phyloP scores from a whole-genome alignment of 1,140 invertebrate species.

The Tetragonula clypearis region DNA sequence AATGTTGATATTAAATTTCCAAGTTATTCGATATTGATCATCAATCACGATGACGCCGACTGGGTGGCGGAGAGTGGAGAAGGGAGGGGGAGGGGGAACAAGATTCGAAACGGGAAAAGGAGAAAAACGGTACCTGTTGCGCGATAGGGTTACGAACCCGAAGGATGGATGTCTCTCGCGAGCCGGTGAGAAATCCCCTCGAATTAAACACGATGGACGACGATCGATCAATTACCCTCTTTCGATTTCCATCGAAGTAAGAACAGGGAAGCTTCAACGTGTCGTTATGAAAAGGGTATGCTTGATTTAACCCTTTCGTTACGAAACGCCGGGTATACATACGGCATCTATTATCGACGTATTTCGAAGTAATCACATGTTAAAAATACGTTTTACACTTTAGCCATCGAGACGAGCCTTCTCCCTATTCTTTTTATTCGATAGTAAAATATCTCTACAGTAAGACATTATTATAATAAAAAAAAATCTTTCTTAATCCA shows the following conservation, averaged over 20 bases:
- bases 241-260: not conserved
- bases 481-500: too few species aligned
- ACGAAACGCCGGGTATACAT: too few species aligned
- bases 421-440: too few species aligned
- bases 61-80: too few species aligned
- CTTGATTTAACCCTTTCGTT: not conserved
- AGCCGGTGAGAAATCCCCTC: not conserved
- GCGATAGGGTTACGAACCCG: slow-evolving; percentile 40
- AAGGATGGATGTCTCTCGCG: slow-evolving; percentile 32
- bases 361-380: too few species aligned
- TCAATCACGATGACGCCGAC: slow-evolving; percentile 43
- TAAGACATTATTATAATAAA: too few species aligned
- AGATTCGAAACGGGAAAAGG: slow-evolving; percentile 41
- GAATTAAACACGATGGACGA: not conserved
- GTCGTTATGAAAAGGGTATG: too few species aligned
- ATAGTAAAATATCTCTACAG: too few species aligned
- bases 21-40: slow-evolving; percentile 48
- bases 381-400: too few species aligned
- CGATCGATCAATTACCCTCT: not conserved
- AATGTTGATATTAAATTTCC: slow-evolving; percentile 43
- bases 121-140: slow-evolving; percentile 61
- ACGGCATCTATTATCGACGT: too few species aligned
- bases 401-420: too few species aligned
- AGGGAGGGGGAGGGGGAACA: slow-evolving; percentile 12
- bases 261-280: too few species aligned